Conservation (phyloP, 2,797 vertebrate genomes). For the Cirrhinus molitorella region DNA sequence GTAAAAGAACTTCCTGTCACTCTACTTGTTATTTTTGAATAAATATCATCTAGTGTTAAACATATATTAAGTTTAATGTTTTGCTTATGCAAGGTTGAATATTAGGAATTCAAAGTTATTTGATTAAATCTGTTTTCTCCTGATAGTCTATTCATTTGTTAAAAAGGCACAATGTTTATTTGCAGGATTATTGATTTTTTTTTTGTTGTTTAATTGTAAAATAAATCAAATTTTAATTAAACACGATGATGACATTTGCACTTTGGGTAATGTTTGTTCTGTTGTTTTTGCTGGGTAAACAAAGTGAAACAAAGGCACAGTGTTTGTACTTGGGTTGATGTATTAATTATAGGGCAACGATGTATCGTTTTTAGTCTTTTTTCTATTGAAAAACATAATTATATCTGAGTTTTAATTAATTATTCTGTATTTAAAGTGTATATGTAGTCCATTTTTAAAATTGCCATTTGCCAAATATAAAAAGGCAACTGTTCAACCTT, state of each 20-base stretch:
- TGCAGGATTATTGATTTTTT: background rate
- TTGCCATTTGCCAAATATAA: background rate
- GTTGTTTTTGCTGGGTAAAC: slow-evolving; percentile 6
- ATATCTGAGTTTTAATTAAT: background rate
- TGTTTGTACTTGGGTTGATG: background rate
- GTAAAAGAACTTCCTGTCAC: background rate
- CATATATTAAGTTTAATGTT: background rate
- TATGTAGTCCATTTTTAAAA: background rate
- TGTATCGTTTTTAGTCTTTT: background rate
- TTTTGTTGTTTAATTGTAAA: slow-evolving; percentile 9
- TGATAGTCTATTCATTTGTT: slow-evolving; percentile 3
- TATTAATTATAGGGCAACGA: background rate
- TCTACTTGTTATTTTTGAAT: background rate
- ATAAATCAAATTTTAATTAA: background rate
- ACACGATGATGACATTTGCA: slow-evolving; percentile 1
- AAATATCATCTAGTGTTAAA: slow-evolving; percentile 6
- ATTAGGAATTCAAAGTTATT: background rate
- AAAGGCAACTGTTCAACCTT: background rate
- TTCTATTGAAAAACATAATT: background rate
- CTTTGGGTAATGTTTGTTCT: background rate
- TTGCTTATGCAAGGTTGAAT: background rate
- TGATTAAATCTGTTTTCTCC: background rate
- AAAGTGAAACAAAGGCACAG: background rate
- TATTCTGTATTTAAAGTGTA: background rate
- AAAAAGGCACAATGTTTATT: background rate